phyloP scores from a whole-genome alignment of 2,888 invertebrate species.

The Conchocele bisecta region DNA sequence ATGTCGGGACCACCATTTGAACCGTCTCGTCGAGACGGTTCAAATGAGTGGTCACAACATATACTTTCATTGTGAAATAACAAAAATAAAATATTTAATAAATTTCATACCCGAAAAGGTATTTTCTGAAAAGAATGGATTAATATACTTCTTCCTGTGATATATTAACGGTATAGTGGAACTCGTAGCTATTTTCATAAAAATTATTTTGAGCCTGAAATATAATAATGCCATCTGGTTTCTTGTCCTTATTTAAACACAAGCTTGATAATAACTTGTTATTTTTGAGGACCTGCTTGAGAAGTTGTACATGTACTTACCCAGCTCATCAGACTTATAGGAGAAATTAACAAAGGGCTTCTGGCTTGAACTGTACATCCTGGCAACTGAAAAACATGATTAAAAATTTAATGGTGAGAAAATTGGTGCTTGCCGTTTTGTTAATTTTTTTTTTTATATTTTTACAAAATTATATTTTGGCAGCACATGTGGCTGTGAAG shows the following conservation, averaged over 20 bases:
- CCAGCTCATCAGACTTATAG: constrained; percentile 62
- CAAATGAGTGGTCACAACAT: too few species aligned
- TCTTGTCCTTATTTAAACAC: not conserved
- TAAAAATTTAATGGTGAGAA: too few species aligned
- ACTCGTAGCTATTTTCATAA: not conserved
- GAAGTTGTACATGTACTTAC: constrained; percentile 28
- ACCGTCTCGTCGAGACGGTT: too few species aligned
- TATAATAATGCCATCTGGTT: not conserved
- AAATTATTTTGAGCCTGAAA: not conserved
- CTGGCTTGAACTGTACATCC: constrained; percentile 24
- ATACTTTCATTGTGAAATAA: too few species aligned
- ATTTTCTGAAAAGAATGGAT: not conserved
- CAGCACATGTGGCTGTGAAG: too few species aligned
- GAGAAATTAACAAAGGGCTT: constrained; percentile 48
- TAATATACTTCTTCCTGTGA: not conserved
- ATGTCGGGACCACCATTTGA: too few species aligned
- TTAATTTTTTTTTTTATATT: too few species aligned
- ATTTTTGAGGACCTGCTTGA: not conserved
- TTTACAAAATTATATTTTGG: too few species aligned
- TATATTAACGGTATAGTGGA: not conserved
- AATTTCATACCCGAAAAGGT: too few species aligned
- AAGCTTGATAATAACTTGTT: not conserved
- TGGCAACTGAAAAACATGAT: not conserved
- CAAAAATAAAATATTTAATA: too few species aligned
- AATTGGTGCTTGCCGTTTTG: too few species aligned